Conservation (phyloP, 2,113 vertebrate species). For the Carassius auratus region DNA sequence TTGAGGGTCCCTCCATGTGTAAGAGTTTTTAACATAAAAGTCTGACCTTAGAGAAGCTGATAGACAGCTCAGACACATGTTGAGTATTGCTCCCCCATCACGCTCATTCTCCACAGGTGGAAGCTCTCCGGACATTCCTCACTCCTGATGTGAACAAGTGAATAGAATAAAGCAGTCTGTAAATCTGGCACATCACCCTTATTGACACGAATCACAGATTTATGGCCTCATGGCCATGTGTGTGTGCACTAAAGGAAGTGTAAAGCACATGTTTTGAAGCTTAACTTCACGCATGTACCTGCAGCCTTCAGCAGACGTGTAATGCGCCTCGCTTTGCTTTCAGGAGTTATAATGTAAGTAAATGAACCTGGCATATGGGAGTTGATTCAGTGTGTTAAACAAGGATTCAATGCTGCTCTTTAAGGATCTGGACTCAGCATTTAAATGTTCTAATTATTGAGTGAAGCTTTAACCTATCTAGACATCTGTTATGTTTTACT, state of each 20-base stretch:
- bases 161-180: constrained; percentile 52
- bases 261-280: constrained; percentile 55
- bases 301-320: constrained; percentile 33
- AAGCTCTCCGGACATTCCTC: constrained; percentile 48
- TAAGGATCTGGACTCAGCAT: background rate
- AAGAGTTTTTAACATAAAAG: background rate
- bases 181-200: constrained; percentile 46
- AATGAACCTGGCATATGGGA: constrained; percentile 47
- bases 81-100: constrained; percentile 38
- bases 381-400: constrained; percentile 52
- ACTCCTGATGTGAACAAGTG: constrained; percentile 48
- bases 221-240: constrained; percentile 43
- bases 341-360: constrained; percentile 45
- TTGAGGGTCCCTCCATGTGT: constrained; percentile 43
- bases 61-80: constrained; percentile 48
- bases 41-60: background rate
- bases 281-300: constrained; percentile 28
- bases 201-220: constrained; percentile 54
- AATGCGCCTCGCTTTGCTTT: constrained; percentile 44
- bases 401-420: constrained; percentile 21
- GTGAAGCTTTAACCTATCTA: constrained; percentile 13
- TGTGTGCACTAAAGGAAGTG: constrained; percentile 47
- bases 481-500: constrained; percentile 4
- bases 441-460: background rate
- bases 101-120: constrained; percentile 58